Base-by-base conservation (phyloP, 1,140 invertebrate genomes). In the Harlomillsia oculata region DNA sequence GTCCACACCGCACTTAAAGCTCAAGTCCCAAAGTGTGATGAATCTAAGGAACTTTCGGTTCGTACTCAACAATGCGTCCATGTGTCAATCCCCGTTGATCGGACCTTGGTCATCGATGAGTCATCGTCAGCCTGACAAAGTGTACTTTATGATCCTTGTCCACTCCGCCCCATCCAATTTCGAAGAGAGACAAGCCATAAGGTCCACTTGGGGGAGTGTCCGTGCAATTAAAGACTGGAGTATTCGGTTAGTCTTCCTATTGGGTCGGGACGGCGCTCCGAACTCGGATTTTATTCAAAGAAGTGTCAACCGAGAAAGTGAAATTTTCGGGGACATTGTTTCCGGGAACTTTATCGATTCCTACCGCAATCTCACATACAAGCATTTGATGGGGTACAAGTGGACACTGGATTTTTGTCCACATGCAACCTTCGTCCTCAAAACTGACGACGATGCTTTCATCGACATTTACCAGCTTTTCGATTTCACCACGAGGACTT, bases 401-500 rank as follows among this genome's bases (percentile, higher is more conserved):
- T 79, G 76, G 76, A 69, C 71, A 1, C 48, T 66, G 0, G 63
- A 66, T n/a, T 59, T 70, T 55, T 78, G 76, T 62, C 61, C 68
- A 1, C 53, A 69, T 21, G 68, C 74, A 8, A 64, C 65, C 37
- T 72, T 71, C 54, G 50, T 78, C 13, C 44, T 79, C 3, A 79
- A 79, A 67, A 70, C 74, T 14, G 77, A 79, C 56, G 77, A 79
- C 54, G 76, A 78, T 62, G 70, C 75, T 5, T 77, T 76, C 56
- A 64, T 78, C 16, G 74, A 79, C 59, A 69, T 76, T 14, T 72
- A 71, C 40, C 72, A 72, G 45, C 56, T 76, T 5, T 53, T 69
- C 34, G 60, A 69, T n/a, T 67, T 69, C 53, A 60, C 72, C 11
- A 56, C 43, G 11, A 49, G 67, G 34, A 68, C 67, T 26, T 69